phyloP scores from a whole-genome alignment of 2,888 invertebrate genomes.

The Thera britannica region DNA sequence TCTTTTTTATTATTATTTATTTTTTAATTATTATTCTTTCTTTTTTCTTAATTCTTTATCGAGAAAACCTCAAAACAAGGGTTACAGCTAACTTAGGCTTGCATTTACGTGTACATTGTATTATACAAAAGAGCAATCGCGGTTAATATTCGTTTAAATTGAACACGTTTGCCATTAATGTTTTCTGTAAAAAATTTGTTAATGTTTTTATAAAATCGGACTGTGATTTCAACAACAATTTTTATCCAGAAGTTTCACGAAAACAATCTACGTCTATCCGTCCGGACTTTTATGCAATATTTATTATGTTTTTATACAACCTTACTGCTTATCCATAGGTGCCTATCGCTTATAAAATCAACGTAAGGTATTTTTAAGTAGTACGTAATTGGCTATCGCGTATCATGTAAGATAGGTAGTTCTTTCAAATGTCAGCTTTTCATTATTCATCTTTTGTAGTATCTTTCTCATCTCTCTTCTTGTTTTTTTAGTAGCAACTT shows the following conservation, averaged over 20 bases:
- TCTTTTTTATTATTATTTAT: too few relatives aligned
- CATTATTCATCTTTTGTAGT: neutral
- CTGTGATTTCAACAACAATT: neutral
- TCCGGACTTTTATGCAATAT: neutral
- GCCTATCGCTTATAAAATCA: slow-evolving; percentile 1
- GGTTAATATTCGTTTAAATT: neutral
- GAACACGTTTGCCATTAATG: neutral
- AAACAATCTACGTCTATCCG: neutral
- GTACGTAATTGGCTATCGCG: neutral
- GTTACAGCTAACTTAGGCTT: neutral
- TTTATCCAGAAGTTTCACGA: neutral
- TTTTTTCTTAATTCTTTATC: too few relatives aligned
- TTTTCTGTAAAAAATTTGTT: neutral
- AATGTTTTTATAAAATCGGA: neutral
- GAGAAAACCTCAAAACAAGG: too few relatives aligned
- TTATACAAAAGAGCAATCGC: neutral
- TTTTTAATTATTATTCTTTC: too few relatives aligned
- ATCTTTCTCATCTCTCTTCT: neutral
- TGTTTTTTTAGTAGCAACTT: neutral
- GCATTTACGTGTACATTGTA: neutral
- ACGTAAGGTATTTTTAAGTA: neutral
- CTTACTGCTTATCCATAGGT: neutral
- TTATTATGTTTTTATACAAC: neutral
- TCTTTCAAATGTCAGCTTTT: too few relatives aligned
- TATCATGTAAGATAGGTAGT: neutral